Evolutionary conservation across 2,797 vertebrate species (phyloP).

Genomic region (Helostoma temminkii): DNA sequence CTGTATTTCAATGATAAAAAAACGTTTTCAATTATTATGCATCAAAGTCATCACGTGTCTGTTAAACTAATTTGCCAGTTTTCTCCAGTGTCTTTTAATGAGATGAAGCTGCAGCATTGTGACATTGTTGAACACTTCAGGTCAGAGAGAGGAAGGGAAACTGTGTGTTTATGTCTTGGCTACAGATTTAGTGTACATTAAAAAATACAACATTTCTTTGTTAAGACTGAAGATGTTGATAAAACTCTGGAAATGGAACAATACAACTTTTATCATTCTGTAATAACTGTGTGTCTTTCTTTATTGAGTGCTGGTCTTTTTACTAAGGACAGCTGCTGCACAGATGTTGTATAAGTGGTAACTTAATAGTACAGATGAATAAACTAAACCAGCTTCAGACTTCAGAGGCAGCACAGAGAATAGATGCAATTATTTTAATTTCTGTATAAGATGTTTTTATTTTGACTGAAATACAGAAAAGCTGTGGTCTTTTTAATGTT

Average conservation of each 20-base stretch:
- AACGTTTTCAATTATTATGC: conserved; percentile 3
- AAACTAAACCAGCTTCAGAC: too few relatives aligned
- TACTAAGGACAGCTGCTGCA: not conserved
- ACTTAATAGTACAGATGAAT: too few relatives aligned
- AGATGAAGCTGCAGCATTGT: not conserved
- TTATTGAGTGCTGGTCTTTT: not conserved
- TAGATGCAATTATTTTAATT: too few relatives aligned
- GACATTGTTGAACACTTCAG: not conserved
- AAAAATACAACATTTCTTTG: conserved; percentile 7
- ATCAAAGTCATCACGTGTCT: not conserved
- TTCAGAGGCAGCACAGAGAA: too few relatives aligned
- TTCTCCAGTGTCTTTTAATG: not conserved
- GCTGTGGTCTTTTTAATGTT: too few relatives aligned
- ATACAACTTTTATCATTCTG: conserved; percentile 48
- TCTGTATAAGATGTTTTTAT: too few relatives aligned
- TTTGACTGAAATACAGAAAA: too few relatives aligned
- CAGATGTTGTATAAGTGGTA: too few relatives aligned
- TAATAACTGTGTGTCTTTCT: conserved; percentile 4
- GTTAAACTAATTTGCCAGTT: not conserved
- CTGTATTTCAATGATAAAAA: conserved; percentile 27
- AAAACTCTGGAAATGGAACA: conserved; percentile 39
- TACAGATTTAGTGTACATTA: conserved; percentile 20
- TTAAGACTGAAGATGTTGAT: not conserved
- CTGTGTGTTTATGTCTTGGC: not conserved
- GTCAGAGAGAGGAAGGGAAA: not conserved